phyloP scores from a whole-genome alignment of 2,797 vertebrate species.

The Ammospiza maritima region DNA sequence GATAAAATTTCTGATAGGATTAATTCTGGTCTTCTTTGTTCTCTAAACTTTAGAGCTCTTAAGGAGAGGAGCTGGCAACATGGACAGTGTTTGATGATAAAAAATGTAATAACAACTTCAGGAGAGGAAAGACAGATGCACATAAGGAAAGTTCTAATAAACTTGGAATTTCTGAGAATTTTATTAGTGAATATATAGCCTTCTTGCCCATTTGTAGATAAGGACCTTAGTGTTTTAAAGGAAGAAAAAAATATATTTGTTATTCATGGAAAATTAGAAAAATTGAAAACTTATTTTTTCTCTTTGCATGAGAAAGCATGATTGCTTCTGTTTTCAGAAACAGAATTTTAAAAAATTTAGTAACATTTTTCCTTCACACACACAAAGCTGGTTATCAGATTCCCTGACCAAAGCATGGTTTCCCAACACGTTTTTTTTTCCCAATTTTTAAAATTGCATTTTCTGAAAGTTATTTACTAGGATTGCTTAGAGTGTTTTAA shows the following conservation, averaged over 20 bases:
- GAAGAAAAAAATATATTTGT: neutral
- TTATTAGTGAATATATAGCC: neutral
- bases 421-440: neutral
- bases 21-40: constrained; percentile 62
- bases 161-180: constrained; percentile 32
- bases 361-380: neutral
- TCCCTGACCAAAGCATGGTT: neutral
- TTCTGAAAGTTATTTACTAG: neutral
- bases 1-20: constrained; percentile 69
- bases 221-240: neutral
- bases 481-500: neutral
- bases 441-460: neutral
- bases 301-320: neutral
- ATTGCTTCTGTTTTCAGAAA: neutral
- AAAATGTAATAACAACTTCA: constrained; percentile 71
- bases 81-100: constrained; percentile 51
- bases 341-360: neutral
- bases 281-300: neutral
- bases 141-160: constrained; percentile 12
- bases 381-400: neutral
- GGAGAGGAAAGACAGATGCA: constrained; percentile 67
- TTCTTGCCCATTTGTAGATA: neutral
- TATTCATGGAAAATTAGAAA: neutral
- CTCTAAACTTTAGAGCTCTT: constrained; percentile 58
- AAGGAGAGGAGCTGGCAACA: constrained; percentile 31